Evolutionary conservation across 2,888 invertebrate species (phyloP).

Genomic region (Thymelicus acteon): DNA sequence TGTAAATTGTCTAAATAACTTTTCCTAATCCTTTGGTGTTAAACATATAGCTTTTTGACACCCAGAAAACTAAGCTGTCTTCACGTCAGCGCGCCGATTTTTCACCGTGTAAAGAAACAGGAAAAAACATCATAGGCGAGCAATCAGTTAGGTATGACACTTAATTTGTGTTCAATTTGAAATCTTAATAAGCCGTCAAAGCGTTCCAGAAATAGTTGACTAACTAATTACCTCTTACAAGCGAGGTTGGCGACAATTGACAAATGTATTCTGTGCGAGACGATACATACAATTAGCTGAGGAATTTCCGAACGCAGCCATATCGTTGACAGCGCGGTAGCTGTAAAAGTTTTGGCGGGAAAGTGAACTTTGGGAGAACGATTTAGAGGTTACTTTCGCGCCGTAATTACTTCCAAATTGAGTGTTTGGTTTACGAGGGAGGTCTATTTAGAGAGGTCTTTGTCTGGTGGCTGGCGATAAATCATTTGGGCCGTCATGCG

Average conservation of each 20-base stretch:
- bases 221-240: conserved; percentile 76
- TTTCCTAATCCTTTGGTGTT: conserved; percentile 2
- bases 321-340: conserved; percentile 53
- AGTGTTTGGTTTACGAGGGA: conserved; percentile 74
- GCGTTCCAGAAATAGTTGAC: conserved; percentile 76
- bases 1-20: conserved; percentile 6
- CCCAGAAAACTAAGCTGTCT: conserved; percentile 78
- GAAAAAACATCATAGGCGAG: conserved; percentile 57
- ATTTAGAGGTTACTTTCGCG: conserved; percentile 67
- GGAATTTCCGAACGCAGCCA: conserved; percentile 73
- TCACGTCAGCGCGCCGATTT: conserved; percentile 64
- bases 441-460: conserved; percentile 77
- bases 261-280: conserved; percentile 75
- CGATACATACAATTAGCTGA: conserved; percentile 80
- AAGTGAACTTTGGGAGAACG: conserved; percentile 60
- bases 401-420: conserved; percentile 70
- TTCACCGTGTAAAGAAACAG: conserved; percentile 60
- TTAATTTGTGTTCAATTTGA: conserved; percentile 83
- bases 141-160: conserved; percentile 79
- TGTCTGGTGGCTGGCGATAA: conserved; percentile 71
- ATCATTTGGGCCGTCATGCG: conserved; percentile 76
- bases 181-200: conserved; percentile 84
- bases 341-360: conserved; percentile 65
- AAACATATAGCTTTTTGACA: conserved; percentile 75
- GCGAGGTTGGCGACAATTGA: conserved; percentile 77